A percentile compares a stretch with the other conserved stretches of the same genome.
Conservation (phyloP, 2,888 invertebrate species). For the Heliconius cydno region DNA sequence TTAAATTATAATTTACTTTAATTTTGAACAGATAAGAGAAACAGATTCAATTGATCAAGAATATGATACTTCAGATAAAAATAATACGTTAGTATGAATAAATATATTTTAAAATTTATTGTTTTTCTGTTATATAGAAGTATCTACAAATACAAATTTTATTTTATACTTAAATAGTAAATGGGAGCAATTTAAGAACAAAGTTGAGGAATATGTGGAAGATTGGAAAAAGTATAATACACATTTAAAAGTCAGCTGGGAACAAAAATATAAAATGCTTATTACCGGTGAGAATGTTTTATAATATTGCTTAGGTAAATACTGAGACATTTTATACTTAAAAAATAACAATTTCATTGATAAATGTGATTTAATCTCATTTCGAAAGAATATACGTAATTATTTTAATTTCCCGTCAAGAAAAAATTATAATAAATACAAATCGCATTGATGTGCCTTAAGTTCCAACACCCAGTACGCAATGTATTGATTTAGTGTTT, state of each 20-base stretch:
- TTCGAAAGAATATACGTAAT: too few species aligned
- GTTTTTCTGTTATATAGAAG: neutral
- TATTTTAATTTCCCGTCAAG: too few species aligned
- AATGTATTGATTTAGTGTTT: too few species aligned
- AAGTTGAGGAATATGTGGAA: slow-evolving; percentile 60
- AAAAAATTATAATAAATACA: too few species aligned
- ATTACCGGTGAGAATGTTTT: slow-evolving; percentile 58
- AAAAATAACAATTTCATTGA: too few species aligned
- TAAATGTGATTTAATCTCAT: too few species aligned
- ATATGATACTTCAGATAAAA: slow-evolving; percentile 48
- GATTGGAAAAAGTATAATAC: slow-evolving; percentile 71
- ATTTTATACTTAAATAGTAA: slow-evolving; percentile 54
- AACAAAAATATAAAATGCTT: slow-evolving; percentile 62
- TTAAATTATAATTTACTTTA: slow-evolving; percentile 40
- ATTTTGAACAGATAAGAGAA: slow-evolving; percentile 61
- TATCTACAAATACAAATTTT: neutral
- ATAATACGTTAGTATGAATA: slow-evolving; percentile 57
- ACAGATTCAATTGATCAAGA: slow-evolving; percentile 55
- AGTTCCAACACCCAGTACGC: too few species aligned
- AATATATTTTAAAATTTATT: neutral
- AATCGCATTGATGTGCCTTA: too few species aligned
- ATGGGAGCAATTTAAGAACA: slow-evolving; percentile 66
- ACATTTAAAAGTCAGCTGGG: slow-evolving; percentile 68
- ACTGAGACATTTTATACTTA: neutral
- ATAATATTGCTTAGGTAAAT: neutral